Percentiles rank a stretch among this genome's conserved stretches.
These are phyloP conservation scores for Chlorocebus sabaeus DNA, from an alignment of 2,113 vertebrate species.

Conservation along the genomic window DNA sequence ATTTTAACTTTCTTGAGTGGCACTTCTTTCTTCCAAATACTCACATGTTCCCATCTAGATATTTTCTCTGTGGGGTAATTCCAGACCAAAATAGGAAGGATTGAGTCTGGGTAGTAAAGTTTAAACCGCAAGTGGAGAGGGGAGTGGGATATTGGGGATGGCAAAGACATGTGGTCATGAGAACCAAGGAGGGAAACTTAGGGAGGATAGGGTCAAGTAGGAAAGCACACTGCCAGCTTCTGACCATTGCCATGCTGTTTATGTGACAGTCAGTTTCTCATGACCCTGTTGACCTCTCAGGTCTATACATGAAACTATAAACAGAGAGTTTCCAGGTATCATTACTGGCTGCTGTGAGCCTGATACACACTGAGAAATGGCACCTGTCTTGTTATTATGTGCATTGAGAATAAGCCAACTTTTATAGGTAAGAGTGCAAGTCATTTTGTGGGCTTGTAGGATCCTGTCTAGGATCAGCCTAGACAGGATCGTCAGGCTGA, in stretches of 20 bases:
- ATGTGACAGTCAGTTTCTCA: not conserved
- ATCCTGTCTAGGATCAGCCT: not conserved
- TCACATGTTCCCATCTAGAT: not conserved
- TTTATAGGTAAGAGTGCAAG: not conserved
- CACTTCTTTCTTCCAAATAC: not conserved
- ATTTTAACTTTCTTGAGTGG: not conserved
- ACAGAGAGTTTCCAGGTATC: not conserved
- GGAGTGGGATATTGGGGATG: not conserved
- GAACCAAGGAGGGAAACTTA: not conserved
- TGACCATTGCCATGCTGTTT: not conserved
- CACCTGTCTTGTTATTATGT: not conserved
- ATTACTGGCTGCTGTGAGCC: not conserved
- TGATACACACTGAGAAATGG: slow-evolving; percentile 27
- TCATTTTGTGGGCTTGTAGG: not conserved
- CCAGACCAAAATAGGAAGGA: slow-evolving; percentile 7
- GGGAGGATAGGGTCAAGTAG: not conserved
- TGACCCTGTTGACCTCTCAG: not conserved
- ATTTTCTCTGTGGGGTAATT: not conserved
- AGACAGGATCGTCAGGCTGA: not conserved
- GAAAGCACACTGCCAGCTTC: not conserved
- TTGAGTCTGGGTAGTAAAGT: not conserved
- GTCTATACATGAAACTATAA: slow-evolving; percentile 8
- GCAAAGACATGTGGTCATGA: not conserved
- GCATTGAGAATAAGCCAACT: not conserved
- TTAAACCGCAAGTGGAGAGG: not conserved